phyloP scores from a whole-genome alignment of 2,888 invertebrate genomes.

The Pristionchus mayeri region DNA sequence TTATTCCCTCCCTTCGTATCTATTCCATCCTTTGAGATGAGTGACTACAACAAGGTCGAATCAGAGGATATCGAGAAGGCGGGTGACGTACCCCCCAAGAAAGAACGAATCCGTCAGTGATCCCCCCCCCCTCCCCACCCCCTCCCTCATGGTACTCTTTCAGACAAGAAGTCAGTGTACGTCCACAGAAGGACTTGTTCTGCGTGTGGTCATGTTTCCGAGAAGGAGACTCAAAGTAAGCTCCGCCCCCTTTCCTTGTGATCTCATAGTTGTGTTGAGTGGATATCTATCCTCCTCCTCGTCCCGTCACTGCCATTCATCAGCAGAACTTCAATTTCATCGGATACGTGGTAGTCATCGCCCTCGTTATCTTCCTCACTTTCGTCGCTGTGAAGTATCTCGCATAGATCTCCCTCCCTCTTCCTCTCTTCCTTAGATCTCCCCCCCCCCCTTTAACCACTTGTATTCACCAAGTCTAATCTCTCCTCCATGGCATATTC shows the following conservation, averaged over 20 bases:
- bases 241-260: not conserved
- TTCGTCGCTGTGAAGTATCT: slow-evolving; percentile 66
- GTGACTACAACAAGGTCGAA: slow-evolving; percentile 36
- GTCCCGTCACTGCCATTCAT: slow-evolving; percentile 62
- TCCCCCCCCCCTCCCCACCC: too few species aligned
- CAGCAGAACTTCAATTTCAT: slow-evolving; percentile 63
- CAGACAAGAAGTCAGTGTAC: slow-evolving; percentile 48
- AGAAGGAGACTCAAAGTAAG: slow-evolving; percentile 38
- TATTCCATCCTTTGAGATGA: slow-evolving; percentile 10
- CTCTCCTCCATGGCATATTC: slow-evolving; percentile 33
- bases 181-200: slow-evolving; percentile 43
- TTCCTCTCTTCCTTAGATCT: not conserved
- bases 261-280: slow-evolving; percentile 49
- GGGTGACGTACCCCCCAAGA: not conserved
- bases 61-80: slow-evolving; percentile 38
- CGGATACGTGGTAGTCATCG: slow-evolving; percentile 64
- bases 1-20: slow-evolving; percentile 20
- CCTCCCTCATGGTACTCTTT: not conserved
- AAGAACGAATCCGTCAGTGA: not conserved
- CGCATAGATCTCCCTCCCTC: slow-evolving; percentile 50
- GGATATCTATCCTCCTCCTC: slow-evolving; percentile 64
- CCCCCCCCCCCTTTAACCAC: not conserved
- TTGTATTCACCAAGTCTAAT: not conserved
- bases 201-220: slow-evolving; percentile 39
- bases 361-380: slow-evolving; percentile 63